phyloP scores from a whole-genome alignment of 1,140 invertebrate genomes.

The Luehdorfia chinensis region DNA sequence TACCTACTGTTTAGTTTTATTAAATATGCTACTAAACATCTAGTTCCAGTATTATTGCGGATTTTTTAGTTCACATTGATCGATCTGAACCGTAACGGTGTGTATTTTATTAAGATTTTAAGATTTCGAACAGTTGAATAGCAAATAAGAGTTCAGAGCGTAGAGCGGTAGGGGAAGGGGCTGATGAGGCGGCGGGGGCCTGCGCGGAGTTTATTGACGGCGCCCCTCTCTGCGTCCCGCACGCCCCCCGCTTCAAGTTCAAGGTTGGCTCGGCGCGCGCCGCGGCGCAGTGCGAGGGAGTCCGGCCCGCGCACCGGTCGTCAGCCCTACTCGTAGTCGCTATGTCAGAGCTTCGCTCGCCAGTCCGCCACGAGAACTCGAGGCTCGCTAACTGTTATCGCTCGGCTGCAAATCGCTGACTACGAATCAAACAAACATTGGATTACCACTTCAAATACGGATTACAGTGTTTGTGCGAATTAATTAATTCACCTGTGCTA shows the following conservation, averaged over 20 bases:
- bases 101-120: too few species aligned
- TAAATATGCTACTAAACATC: too few species aligned
- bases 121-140: too few species aligned
- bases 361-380: conserved; percentile 60
- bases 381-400: conserved; percentile 46
- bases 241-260: conserved; percentile 80
- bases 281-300: conserved; percentile 78
- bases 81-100: too few species aligned
- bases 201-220: conserved; percentile 75
- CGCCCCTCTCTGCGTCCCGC: conserved; percentile 36
- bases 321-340: conserved; percentile 72
- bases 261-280: conserved; percentile 82
- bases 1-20: too few species aligned
- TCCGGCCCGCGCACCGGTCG: conserved; percentile 75
- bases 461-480: conserved; percentile 63
- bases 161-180: conserved; percentile 23
- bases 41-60: too few species aligned
- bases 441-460: conserved; percentile 52
- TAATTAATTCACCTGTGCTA: conserved; percentile 49
- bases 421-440: conserved; percentile 45
- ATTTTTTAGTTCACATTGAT: too few species aligned
- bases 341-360: conserved; percentile 61
- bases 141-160: conserved; percentile 1
- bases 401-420: conserved; percentile 38
- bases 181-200: conserved; percentile 47